Conservation (phyloP, 2,113 vertebrate genomes). For the Grantiella picta region DNA sequence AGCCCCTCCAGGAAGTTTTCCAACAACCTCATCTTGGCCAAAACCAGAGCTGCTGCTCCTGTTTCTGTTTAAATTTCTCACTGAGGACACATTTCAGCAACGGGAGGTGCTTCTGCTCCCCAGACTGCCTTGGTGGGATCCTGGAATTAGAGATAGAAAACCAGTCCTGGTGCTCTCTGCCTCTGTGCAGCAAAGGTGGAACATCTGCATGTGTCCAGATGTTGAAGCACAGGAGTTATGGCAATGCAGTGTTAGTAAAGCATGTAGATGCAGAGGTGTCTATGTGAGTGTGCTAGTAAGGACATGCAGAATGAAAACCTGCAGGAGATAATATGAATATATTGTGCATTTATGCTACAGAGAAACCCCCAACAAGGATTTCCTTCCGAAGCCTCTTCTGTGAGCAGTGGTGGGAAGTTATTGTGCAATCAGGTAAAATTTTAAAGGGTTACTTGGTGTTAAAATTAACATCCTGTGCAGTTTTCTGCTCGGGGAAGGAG, state of each 20-base stretch:
- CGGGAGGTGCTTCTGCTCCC: rapidly evolving
- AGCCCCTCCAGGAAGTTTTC: background rate
- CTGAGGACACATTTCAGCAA: background rate
- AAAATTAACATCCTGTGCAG: background rate
- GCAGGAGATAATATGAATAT: background rate
- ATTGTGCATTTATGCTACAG: rapidly evolving
- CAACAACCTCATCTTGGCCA: background rate
- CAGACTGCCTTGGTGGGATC: background rate
- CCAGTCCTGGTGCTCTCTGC: background rate
- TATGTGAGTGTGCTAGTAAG: background rate
- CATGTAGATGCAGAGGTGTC: rapidly evolving
- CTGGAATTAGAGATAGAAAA: background rate
- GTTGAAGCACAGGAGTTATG: background rate
- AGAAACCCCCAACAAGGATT: background rate
- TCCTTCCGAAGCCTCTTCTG: background rate
- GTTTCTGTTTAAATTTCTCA: background rate
- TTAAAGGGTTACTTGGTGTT: background rate
- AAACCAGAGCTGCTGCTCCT: rapidly evolving
- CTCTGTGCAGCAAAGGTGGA: rapidly evolving
- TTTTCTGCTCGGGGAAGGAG: background rate
- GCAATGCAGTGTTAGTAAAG: background rate
- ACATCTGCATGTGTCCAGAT: rapidly evolving
- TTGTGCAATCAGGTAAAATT: background rate
- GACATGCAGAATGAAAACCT: background rate
- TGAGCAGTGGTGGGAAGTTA: background rate